These are phyloP conservation scores for Lysiphlebus fabarum DNA, from an alignment of 1,140 invertebrate genomes.

Conservation along the genomic window DNA sequence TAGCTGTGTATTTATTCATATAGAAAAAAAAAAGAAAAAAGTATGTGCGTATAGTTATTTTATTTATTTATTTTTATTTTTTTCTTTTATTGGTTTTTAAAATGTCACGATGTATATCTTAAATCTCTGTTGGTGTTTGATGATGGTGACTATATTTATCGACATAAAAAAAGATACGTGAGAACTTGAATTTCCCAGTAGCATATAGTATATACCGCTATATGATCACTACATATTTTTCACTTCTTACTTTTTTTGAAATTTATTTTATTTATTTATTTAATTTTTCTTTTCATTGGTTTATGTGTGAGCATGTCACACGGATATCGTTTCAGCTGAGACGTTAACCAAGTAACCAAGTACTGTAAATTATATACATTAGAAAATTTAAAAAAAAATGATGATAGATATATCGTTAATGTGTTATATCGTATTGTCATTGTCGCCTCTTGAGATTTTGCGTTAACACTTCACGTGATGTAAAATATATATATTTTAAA, in stretches of 20 bases:
- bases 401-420: too few species aligned
- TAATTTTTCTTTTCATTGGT: not conserved
- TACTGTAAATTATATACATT: too few species aligned
- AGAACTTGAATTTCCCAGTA: constrained; percentile 10
- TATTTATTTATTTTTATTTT: too few species aligned
- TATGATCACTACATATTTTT: not conserved
- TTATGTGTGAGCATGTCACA: constrained; percentile 12
- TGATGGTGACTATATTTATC: constrained; percentile 11
- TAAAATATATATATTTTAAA: not conserved
- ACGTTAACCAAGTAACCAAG: too few species aligned
- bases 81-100: not conserved
- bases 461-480: constrained; percentile 10
- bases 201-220: not conserved
- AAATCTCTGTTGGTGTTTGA: constrained; percentile 1
- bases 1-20: too few species aligned
- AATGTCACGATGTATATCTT: not conserved
- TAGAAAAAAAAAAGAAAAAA: too few species aligned
- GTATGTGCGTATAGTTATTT: not conserved
- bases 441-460: constrained; percentile 1
- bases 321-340: constrained; percentile 9
- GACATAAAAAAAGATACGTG: constrained; percentile 18
- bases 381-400: too few species aligned
- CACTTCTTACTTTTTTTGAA: not conserved
- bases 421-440: not conserved
- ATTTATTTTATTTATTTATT: not conserved